Evolutionary conservation across 1,140 invertebrate genomes (phyloP).

Genomic region (Subanguina moxae): DNA sequence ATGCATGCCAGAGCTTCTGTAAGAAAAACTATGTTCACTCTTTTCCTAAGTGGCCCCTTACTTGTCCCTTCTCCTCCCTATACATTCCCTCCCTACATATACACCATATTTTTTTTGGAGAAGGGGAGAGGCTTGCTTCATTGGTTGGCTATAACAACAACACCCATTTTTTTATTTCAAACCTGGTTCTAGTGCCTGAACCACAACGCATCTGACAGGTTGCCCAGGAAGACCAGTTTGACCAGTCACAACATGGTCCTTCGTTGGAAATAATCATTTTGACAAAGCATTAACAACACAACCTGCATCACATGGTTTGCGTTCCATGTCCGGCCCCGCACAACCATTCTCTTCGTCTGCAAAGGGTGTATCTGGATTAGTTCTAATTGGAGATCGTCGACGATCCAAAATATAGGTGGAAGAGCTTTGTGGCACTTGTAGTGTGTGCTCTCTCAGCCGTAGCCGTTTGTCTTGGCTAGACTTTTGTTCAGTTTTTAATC

Average conservation of each 20-base stretch:
- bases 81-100: too few species aligned
- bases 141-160: too few species aligned
- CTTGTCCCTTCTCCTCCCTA: too few species aligned
- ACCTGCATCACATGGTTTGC: slow-evolving; percentile 31
- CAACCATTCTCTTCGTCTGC: slow-evolving; percentile 25
- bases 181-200: slow-evolving; percentile 4
- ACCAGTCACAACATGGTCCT: slow-evolving; percentile 32
- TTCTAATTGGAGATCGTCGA: slow-evolving; percentile 23
- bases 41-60: too few species aligned
- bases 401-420: slow-evolving; percentile 22
- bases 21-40: too few species aligned
- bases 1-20: too few species aligned
- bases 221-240: not conserved
- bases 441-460: slow-evolving; percentile 20
- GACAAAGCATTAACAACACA: not conserved
- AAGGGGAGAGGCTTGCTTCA: too few species aligned
- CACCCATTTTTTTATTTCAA: not conserved
- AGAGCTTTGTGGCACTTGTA: slow-evolving; percentile 33
- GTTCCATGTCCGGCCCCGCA: slow-evolving; percentile 23
- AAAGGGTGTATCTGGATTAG: not conserved
- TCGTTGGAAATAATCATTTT: not conserved
- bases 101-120: too few species aligned
- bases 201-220: slow-evolving; percentile 1
- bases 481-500: slow-evolving; percentile 22
- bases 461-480: not conserved